Base-by-base conservation (phyloP, 2,888 invertebrate genomes). In the Acronicta alni region DNA sequence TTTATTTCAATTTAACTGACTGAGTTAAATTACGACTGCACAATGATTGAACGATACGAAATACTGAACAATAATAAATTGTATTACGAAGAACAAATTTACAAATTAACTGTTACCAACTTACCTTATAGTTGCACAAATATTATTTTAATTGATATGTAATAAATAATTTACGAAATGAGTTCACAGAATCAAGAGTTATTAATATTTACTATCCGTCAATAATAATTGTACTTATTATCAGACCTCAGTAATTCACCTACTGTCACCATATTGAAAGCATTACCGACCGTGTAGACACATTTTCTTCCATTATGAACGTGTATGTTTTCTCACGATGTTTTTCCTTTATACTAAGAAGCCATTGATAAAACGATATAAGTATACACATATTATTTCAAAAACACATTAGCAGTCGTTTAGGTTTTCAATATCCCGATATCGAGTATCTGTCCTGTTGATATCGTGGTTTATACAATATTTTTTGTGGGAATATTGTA, bases 321-420 rank as follows among this genome's bases (percentile, higher is more conserved):
- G 69, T 69, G 69, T 67, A 44, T 41, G 47, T 61, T 69, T 69
- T 69, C 69, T 69, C 69, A 67, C 69, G 69, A 67, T 52, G 47
- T 59, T 66, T 23, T 71, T 72, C 54, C 67, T 15, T 61, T 32
- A 61, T 61, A 35, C 38, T 52, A 8, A 39, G 48, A 45, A 54
- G 51, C 56, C 51, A 68, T 65, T 59, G 68, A 69, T 69, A 67
- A 67, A 14, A 60, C 43, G 72, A 67, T 72, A 67, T 69, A 57
- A 43, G 67, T 67, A 67, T 52, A 66, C 47, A 71, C 66, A 59
- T 59, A 66, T 65, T 55, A 53, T 66, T 68, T 71, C 67, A 56
- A 56, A 56, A 69, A 61, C 72, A 67, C 69, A 69, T 67, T 69
- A 69, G 56, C 67, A 32, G 53, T 30, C 68, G 68, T 57, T 68